Evolutionary conservation across 2,797 vertebrate species (phyloP), one percentile per base, ranked within the genome.

Genomic region (Nannoperca australis): DNA sequence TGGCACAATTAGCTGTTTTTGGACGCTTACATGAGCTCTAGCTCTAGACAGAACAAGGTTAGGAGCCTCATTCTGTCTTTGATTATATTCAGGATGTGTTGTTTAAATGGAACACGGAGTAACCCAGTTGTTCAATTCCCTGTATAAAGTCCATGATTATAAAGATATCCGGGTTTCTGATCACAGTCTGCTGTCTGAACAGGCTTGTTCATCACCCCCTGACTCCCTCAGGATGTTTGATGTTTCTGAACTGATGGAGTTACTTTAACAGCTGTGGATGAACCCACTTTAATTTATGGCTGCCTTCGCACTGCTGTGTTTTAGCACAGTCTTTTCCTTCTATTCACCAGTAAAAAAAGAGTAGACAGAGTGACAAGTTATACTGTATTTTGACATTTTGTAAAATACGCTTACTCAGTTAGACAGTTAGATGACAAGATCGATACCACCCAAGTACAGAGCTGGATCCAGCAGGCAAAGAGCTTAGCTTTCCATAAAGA

Each of bases 191-290:
- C 18, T 34, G 42, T 67, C 56, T 73, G 49, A 58, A 69, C 34
- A 13, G 20, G 6, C 20, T 54, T 40, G 4, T 73, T 72, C 63
- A 8, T 76, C n/a, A 22, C n/a, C 53, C 34, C 17, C 49, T 10
- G 2, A 72, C 47, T 55, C 49, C 40, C 4, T n/a, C 22, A 50
- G 40, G 11, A 8, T 5, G 20, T 72, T 38, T 64, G 62, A 42
- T 69, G 60, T 83, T 62, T 76, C 59, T 55, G 40, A 74, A 63
- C 22, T 62, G 60, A 69, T 50, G 47, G 27, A 75, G 7, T 36
- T 42, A 27, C 34, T 72, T 47, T 40, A 70, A 30, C 20, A 34
- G 49, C 50, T 34, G 38, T 18, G 44, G 17, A 45, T 45, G 44
- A 45, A 45, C 36, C 11, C 55, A 4, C 40, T 64, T 73, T 24